Conservation (phyloP, 2,113 vertebrate species). For the Aix galericulata region DNA sequence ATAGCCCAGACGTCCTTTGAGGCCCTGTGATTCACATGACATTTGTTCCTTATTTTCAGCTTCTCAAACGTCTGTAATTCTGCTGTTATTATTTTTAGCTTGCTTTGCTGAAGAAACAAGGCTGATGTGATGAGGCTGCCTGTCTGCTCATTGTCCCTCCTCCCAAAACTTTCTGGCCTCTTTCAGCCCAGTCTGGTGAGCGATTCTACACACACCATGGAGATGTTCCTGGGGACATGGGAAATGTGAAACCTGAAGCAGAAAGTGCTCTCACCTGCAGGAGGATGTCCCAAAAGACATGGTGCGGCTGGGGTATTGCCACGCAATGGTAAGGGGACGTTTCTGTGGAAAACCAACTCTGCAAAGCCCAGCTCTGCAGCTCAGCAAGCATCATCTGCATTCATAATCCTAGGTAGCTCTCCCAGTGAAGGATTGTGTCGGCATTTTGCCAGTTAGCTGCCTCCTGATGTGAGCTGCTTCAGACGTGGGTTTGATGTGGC, state of each 20-base stretch:
- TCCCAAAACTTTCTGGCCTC: neutral
- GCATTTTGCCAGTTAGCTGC: neutral
- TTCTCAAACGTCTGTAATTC: neutral
- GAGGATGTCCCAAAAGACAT: neutral
- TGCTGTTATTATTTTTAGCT: constrained; percentile 31
- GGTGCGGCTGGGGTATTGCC: neutral
- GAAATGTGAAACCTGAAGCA: neutral
- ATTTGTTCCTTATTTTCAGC: constrained; percentile 38
- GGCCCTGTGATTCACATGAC: constrained; percentile 41
- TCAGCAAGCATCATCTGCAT: neutral
- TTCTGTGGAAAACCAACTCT: neutral
- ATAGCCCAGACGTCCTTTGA: constrained; percentile 8
- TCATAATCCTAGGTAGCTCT: neutral
- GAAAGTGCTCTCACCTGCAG: neutral
- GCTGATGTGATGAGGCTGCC: neutral
- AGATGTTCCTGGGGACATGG: no score
- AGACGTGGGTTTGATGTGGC: neutral
- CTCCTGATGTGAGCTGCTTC: neutral
- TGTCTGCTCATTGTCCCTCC: neutral
- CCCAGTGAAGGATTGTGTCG: neutral
- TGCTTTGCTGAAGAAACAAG: neutral
- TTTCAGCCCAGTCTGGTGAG: neutral
- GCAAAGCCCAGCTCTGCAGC: neutral
- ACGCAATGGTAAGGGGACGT: neutral
- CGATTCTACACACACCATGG: neutral